Evolutionary conservation across 2,113 vertebrate species (phyloP).

Genomic region (Apaloderma vittatum): DNA sequence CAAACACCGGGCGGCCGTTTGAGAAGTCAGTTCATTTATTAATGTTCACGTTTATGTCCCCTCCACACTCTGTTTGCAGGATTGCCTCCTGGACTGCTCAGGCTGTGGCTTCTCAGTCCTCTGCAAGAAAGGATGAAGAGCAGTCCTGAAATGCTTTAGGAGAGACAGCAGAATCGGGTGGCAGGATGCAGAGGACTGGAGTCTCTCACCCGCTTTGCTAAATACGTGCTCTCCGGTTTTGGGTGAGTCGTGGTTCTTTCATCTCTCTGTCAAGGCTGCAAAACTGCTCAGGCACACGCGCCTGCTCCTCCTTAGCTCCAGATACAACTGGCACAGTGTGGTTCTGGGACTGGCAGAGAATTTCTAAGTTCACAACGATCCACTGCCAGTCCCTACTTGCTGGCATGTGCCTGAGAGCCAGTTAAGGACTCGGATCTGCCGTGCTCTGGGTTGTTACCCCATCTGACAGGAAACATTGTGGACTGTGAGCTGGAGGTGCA

Average conservation of each 20-base stretch:
- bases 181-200: background rate
- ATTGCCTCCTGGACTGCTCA: background rate
- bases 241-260: background rate
- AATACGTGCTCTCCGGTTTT: background rate
- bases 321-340: background rate
- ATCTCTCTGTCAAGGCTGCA: background rate
- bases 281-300: background rate
- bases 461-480: background rate
- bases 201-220: background rate
- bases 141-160: background rate
- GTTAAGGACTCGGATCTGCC: background rate
- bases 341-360: background rate
- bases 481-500: background rate
- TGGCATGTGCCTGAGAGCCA: background rate
- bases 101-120: background rate
- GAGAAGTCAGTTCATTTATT: constrained; percentile 43
- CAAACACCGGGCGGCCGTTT: background rate
- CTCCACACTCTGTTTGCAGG: background rate
- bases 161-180: background rate
- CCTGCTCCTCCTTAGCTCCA: background rate
- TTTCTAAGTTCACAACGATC: background rate
- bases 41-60: background rate
- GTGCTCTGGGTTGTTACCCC: background rate
- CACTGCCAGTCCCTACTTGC: background rate
- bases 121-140: background rate